A percentile compares a stretch with the other conserved stretches of the same genome.
Evolutionary conservation across 1,140 invertebrate genomes (phyloP).

Genomic region (Drosophila sechellia): DNA sequence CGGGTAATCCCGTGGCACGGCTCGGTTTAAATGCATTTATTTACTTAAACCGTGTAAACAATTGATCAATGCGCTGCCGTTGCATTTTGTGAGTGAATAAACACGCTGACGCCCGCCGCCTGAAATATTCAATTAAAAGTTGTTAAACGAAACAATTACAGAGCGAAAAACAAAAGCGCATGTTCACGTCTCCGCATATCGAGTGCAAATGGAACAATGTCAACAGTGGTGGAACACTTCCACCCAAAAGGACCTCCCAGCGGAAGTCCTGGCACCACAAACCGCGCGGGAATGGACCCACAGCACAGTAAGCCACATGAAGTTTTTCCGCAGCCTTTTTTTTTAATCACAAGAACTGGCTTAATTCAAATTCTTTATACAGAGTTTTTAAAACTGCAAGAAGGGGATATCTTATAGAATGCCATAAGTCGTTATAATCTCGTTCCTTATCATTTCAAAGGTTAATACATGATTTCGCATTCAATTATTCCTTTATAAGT

Average conservation of each 20-base stretch:
- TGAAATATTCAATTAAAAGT: slow-evolving; percentile 79
- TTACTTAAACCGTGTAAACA: slow-evolving; percentile 76
- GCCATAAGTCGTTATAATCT: no score
- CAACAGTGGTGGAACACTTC: slow-evolving; percentile 51
- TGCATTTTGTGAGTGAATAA: slow-evolving; percentile 49
- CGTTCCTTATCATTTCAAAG: no score
- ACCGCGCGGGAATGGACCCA: not conserved
- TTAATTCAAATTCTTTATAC: no score
- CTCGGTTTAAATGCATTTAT: slow-evolving; percentile 61
- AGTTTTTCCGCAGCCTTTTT: no score
- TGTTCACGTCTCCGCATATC: slow-evolving; percentile 25
- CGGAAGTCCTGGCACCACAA: slow-evolving; percentile 8
- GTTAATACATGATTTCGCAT: not conserved
- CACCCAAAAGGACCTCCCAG: slow-evolving; percentile 21
- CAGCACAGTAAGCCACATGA: not conserved
- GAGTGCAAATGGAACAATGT: slow-evolving; percentile 61
- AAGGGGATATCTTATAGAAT: no score
- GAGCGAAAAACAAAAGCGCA: slow-evolving; percentile 31
- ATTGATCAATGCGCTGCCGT: slow-evolving; percentile 55
- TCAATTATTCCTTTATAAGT: not conserved
- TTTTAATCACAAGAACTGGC: no score
- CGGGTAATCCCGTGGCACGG: slow-evolving; percentile 37
- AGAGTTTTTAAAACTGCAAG: no score
- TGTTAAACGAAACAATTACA: slow-evolving; percentile 78
- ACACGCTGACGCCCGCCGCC: slow-evolving; percentile 35